phyloP scores from a whole-genome alignment of 2,113 vertebrate species.

The Zootoca vivipara region DNA sequence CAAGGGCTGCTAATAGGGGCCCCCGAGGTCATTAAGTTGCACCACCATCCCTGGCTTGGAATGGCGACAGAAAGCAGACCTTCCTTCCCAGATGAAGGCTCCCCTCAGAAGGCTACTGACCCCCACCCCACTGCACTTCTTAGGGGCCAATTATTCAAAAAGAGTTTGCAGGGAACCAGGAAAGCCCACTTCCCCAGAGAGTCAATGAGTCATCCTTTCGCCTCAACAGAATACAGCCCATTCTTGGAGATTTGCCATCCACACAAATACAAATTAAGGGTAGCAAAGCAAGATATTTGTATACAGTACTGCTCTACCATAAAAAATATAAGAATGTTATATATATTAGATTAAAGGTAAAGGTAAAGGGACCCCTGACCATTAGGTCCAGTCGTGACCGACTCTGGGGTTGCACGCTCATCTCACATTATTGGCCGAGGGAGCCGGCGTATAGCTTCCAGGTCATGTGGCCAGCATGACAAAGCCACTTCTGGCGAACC shows the following conservation, averaged over 20 bases:
- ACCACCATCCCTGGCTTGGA: neutral
- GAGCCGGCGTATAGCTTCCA: too few relatives aligned
- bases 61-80: neutral
- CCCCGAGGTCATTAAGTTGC: too few relatives aligned
- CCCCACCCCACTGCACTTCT: neutral
- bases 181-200: neutral
- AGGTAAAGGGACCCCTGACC: too few relatives aligned
- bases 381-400: too few relatives aligned
- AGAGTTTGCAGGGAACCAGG: neutral
- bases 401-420: too few relatives aligned
- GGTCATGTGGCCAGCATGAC: too few relatives aligned
- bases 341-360: too few relatives aligned
- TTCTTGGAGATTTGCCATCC: neutral
- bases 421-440: too few relatives aligned
- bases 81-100: neutral
- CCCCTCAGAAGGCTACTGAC: neutral
- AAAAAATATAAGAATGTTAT: too few relatives aligned
- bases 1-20: neutral
- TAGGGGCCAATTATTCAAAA: neutral
- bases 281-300: neutral
- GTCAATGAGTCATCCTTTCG: fast-evolving
- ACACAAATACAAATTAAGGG: neutral
- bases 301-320: too few relatives aligned
- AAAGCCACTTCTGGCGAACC: too few relatives aligned
- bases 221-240: neutral